Base-by-base conservation (phyloP, 1,140 invertebrate species). In the Choristoneura fumiferana region DNA sequence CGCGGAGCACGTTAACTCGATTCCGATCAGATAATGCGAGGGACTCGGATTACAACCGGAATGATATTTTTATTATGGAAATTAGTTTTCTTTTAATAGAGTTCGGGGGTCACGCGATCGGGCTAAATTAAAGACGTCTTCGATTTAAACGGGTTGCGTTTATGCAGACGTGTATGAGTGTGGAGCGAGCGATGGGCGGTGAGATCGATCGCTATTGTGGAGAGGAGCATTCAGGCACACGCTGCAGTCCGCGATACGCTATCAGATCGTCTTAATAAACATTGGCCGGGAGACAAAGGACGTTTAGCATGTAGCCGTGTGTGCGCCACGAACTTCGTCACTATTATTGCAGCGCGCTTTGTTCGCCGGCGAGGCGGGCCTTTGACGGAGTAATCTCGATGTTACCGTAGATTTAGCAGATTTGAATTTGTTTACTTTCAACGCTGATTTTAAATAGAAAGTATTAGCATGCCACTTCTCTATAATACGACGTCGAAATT, bases 221-320 rank as follows among this genome's bases (percentile, higher is more conserved):
- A 66, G 58, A 57, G 52, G 35, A 59, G 71, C 72, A 86, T 87
- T 87, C 73, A 81, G n/a, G 75, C 83, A 82, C 65, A 87, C 81
- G 81, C 76, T 81, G 78, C 76, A n/a, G n/a, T n/a, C 76, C 71
- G 74, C 73, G 81, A 84, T 84, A 81, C 69, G 69, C 40, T 88
- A 88, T 88, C 84, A 77, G 84, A 88, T 87, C 80, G 73, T 84
- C 84, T 87, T 87, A 87, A 84, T 87, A 84, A 86, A 87, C 84
- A 87, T n/a, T n/a, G n/a, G 72, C 69, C 58, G 59, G 73, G 76
- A 81, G 80, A 87, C 84, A 87, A 87, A 78, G 72, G 71, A 40
- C 77, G 79, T 81, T 78, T 85, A 85, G 74, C 79, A 83, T 84
- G 73, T 62, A 62, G 58, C 18, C 40, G 40, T 43, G 43, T 49